Evolutionary conservation across 1,140 invertebrate species (phyloP), one percentile per base, ranked within the genome.

Genomic region (Mycetomoellerius zeteki): DNA sequence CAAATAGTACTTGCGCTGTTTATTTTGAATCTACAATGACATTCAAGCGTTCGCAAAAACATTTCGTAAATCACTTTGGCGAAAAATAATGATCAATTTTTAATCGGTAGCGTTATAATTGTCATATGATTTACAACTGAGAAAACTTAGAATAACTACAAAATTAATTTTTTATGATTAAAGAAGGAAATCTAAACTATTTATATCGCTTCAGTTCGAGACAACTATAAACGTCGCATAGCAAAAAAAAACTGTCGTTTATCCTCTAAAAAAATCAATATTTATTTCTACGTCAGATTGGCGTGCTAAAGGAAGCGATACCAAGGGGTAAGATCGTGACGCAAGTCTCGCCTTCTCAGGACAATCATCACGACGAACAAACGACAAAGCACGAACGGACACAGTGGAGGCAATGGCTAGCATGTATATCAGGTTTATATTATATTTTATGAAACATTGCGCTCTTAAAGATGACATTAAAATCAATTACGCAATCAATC

Each of bases 341-440:
- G 30, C 77, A 87, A 78, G 71, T 86, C 7, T 84, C 81, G 33
- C 52, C 47, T 52, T 19, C n/a, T 10, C 78, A 89, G 71, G 77
- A 78, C 50, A 87, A 91, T 56, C 89, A 71, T 43, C 64, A 62
- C 14, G 71, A 87, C 62, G 86, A 16, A 16, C 37, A 69, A 27
- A 50, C 37, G 37, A 16, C n/a, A 7, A 43, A 12, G n/a, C 4
- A 71, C 56, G 69, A 65, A 14, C 87, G 89, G 27, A 91, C 92
- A 52, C 94, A 94, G 90, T 95, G 93, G 91, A 94, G 93, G 81
- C 95, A 95, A 89, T 95, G 94, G 93, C 85, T 95, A 0, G 95
- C 94, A 19, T 94, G 93, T 73, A 91, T 94, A 72, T 93, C 93
- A 88, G 95, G 95, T 95, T 81, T 52, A 76, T 73, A 52, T 85